phyloP scores from a whole-genome alignment of 2,113 vertebrate species.

The Rhabdornis inornatus region DNA sequence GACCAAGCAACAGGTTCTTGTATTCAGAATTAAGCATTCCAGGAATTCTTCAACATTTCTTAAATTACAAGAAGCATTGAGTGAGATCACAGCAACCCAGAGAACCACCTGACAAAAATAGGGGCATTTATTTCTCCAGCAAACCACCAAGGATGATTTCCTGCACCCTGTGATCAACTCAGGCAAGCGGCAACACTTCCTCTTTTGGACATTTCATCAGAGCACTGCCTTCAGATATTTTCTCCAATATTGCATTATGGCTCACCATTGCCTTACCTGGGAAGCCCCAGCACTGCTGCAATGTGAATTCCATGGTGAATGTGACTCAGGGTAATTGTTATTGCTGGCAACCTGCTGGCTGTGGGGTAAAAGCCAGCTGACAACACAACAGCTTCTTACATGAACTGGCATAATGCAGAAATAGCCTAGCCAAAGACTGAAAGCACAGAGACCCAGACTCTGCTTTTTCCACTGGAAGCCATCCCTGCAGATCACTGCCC shows the following conservation, averaged over 20 bases:
- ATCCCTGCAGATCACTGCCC: neutral
- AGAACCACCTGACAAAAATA: neutral
- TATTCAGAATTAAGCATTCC: neutral
- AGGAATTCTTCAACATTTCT: neutral
- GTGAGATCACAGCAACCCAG: neutral
- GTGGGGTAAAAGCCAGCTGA: constrained; percentile 14
- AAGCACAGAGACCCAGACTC: neutral
- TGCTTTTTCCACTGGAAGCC: neutral
- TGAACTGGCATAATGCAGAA: neutral
- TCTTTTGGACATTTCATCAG: neutral
- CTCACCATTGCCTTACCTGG: neutral
- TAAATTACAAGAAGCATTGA: neutral
- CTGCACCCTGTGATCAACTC: neutral
- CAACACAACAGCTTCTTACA: neutral
- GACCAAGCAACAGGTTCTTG: neutral
- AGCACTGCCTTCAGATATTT: neutral
- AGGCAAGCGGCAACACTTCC: neutral
- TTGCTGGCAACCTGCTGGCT: constrained; percentile 1
- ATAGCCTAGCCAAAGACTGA: neutral
- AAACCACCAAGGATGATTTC: neutral
- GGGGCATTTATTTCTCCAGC: neutral
- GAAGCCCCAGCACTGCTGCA: neutral
- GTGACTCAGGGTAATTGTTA: neutral
- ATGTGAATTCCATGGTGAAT: neutral
- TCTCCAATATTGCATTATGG: neutral